Conservation (phyloP, 2,113 vertebrate genomes). For the Chelonoidis abingdonii region DNA sequence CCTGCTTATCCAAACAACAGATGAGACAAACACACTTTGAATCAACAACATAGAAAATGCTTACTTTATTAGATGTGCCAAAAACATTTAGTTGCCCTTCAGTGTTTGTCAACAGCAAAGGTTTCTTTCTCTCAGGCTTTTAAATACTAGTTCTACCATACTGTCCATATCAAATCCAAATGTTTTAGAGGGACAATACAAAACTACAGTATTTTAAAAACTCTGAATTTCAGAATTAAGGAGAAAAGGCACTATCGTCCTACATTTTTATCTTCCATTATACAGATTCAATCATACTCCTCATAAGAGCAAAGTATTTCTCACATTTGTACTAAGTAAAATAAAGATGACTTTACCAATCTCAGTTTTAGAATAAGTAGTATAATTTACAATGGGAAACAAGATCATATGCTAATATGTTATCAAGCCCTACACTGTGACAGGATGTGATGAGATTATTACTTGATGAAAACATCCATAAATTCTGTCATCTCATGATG, state of each 20-base stretch:
- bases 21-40: not conserved
- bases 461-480: not conserved
- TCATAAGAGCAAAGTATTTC: conserved; percentile 60
- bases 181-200: conserved; percentile 55
- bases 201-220: conserved; percentile 48
- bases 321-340: conserved; percentile 26
- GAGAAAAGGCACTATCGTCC: conserved; percentile 35
- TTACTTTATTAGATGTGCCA: conserved; percentile 75
- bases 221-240: conserved; percentile 53
- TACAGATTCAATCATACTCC: conserved; percentile 25
- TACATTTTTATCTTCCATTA: conserved; percentile 30
- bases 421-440: not conserved
- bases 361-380: conserved; percentile 18
- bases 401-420: not conserved
- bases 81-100: conserved; percentile 70
- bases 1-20: not conserved
- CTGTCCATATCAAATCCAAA: conserved; percentile 53
- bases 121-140: not conserved
- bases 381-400: not conserved
- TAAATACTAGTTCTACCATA: conserved; percentile 14
- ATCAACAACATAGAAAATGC: conserved; percentile 47
- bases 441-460: not conserved
- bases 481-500: not conserved
- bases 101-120: conserved; percentile 13
- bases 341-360: conserved; percentile 41